Base-by-base conservation (phyloP, 2,888 invertebrate species). In the Octodonta nipae region DNA sequence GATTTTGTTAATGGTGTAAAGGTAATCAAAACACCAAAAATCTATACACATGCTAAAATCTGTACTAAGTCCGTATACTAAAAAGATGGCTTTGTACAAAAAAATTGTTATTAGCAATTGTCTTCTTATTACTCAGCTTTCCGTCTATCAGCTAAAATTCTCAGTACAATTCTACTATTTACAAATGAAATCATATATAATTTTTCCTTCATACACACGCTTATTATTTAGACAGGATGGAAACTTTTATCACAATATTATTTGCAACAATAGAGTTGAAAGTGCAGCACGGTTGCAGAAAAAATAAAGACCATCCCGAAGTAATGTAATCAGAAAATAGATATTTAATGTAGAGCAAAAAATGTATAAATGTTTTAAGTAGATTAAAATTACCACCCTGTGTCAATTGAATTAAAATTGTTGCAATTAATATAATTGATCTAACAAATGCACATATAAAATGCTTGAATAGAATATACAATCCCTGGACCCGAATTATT, bases 51-150 rank as follows among this genome's bases (percentile, higher is more conserved):
- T 32, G 33, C 33, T 41, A 44, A 38, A 43, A 22, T 10, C 2
- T 35, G 40, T 35, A 37, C 46, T 46, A 46, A 35, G 32, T 44
- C 50, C 49, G 52, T 52, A 52, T 51, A 52, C 52, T 50, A 49
- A 49, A n/a, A 48, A 41, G 42, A 44, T 49, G 46, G 47, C 46
- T 51, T 48, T 51, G 49, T 51, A 52, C 50, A 52, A 49, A 48
- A 49, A 45, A 47, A 41, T 45, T 42, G 35, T 41, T 45, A 45
- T 33, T 34, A 10, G 11, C n/a, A 22, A 22, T 10, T 10, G 38
- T 44, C 29, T 26, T 40, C 33, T 38, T 44, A 40, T 42, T 45
- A 46, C 44, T 43, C 41, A 28, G 40, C 42, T 37, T 38, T n/a
- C n/a, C n/a, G n/a, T n/a, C 44, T 44, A 46, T 43, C 41, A 36